These are phyloP conservation scores for Bovichtus diacanthus DNA, from an alignment of 2,797 vertebrate species.

Conservation along the genomic window DNA sequence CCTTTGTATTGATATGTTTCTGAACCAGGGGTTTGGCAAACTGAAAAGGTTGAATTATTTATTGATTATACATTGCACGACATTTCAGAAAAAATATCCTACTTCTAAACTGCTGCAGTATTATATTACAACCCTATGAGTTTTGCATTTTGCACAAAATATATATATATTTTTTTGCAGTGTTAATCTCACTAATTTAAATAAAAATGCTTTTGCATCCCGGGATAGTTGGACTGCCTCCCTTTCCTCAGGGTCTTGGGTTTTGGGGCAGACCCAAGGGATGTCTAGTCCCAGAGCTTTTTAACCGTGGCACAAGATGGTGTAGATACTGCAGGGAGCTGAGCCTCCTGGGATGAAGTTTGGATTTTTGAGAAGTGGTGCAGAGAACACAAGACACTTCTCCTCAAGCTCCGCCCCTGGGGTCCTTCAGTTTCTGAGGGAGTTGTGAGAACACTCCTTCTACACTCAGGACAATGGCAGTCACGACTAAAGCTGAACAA, in stretches of 20 bases:
- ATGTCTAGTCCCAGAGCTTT: conserved; percentile 27
- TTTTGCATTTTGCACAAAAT: background rate
- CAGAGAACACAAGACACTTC: background rate
- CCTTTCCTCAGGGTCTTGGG: conserved; percentile 23
- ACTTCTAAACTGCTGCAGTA: background rate
- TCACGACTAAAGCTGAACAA: background rate
- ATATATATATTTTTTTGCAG: background rate
- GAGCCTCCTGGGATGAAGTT: conserved; percentile 20
- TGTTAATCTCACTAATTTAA: background rate
- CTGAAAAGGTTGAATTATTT: background rate
- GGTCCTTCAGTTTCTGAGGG: background rate
- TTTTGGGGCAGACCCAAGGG: conserved; percentile 21
- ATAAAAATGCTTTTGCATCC: too few species aligned
- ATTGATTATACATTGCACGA: background rate
- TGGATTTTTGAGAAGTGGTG: conserved; percentile 1
- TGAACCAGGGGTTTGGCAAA: background rate
- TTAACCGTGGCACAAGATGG: conserved; percentile 19
- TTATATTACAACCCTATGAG: background rate
- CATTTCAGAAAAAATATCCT: background rate
- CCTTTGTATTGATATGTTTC: background rate
- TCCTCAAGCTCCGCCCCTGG: background rate
- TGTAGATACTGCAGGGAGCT: conserved; percentile 10
- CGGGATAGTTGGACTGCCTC: too few species aligned
- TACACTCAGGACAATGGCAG: background rate
- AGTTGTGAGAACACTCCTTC: background rate